These are phyloP conservation scores for Drosophila neutralis DNA, from an alignment of 2,888 invertebrate genomes.

Conservation along the genomic window DNA sequence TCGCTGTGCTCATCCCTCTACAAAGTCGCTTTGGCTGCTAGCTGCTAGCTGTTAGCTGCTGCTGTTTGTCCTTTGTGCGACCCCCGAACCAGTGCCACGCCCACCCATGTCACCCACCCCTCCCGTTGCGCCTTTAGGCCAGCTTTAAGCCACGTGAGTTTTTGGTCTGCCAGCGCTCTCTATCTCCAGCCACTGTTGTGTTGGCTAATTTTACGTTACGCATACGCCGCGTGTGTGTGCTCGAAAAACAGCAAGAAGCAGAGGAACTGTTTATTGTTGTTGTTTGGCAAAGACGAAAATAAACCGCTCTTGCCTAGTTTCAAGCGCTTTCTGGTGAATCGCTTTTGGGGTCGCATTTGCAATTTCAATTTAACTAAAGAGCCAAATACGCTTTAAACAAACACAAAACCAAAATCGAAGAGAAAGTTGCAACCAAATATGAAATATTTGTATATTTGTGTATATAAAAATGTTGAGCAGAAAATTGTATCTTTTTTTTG, in stretches of 20 bases:
- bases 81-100: conserved; percentile 59
- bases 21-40: background rate
- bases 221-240: conserved; percentile 55
- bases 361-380: conserved; percentile 7
- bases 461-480: background rate
- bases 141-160: conserved; percentile 45
- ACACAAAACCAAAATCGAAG: background rate
- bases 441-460: background rate
- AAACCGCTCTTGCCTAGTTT: conserved; percentile 67
- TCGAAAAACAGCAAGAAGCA: background rate
- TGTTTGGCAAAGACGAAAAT: conserved; percentile 44
- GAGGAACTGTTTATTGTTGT: conserved; percentile 5
- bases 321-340: conserved; percentile 59
- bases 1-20: background rate
- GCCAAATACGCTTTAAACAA: conserved; percentile 4
- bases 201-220: conserved; percentile 73
- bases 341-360: conserved; percentile 11
- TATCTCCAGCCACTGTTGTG: conserved; percentile 31
- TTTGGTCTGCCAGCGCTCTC: conserved; percentile 25
- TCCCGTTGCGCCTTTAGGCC: background rate
- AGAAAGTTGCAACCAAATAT: background rate
- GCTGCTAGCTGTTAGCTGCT: background rate
- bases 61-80: conserved; percentile 71
- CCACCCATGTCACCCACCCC: conserved; percentile 3
- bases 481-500: background rate